A percentile compares a stretch with the other conserved stretches of the same genome.
Conservation (phyloP, 2,113 vertebrate genomes). For the Callocephalon fimbriatum region DNA sequence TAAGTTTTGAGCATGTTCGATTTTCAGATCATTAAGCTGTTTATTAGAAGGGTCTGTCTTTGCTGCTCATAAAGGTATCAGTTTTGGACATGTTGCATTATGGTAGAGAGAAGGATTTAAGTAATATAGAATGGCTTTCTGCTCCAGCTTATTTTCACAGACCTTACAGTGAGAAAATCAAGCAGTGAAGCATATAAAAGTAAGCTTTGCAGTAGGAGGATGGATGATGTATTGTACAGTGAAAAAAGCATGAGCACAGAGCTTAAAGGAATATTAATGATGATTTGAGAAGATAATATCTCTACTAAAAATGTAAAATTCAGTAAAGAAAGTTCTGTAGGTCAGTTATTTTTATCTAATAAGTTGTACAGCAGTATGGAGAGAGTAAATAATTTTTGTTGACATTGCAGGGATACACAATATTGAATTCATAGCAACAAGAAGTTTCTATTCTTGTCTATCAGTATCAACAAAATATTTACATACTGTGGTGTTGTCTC, state of each 20-base stretch:
- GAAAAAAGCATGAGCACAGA: neutral
- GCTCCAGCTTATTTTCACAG: neutral
- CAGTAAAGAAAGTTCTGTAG: neutral
- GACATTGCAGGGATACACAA: neutral
- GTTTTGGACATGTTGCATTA: neutral
- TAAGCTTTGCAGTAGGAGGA: neutral
- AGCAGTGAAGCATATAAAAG: neutral
- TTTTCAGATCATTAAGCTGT: neutral
- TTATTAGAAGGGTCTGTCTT: neutral
- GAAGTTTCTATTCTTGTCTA: neutral
- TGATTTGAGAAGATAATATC: neutral
- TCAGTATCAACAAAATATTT: neutral
- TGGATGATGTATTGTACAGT: neutral
- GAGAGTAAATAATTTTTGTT: neutral
- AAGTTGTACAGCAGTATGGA: neutral
- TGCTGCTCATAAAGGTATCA: neutral
- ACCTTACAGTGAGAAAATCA: neutral
- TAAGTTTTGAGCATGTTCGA: neutral
- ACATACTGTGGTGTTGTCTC: neutral
- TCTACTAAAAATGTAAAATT: neutral
- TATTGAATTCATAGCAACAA: neutral
- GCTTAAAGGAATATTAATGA: neutral
- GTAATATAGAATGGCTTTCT: neutral
- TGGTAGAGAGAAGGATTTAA: neutral
- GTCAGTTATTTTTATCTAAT: neutral